Base-by-base conservation (phyloP, 2,113 vertebrate genomes). In the Misgurnus mizolepis region DNA sequence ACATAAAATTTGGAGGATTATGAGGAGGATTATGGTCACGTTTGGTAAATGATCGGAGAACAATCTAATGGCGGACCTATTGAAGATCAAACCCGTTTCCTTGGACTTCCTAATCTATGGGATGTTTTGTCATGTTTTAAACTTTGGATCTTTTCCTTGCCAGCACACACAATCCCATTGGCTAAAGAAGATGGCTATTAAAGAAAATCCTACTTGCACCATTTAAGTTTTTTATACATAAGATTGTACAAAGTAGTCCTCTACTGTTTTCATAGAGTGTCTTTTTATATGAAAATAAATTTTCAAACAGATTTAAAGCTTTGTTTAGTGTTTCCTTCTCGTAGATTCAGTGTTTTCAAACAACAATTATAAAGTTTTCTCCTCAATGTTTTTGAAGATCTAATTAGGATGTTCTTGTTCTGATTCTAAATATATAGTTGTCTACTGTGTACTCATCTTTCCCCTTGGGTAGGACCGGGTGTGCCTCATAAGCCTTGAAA, bases 251-350 rank as follows among this genome's bases (percentile, higher is more conserved):
- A 91, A 92, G 90, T 91, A 90, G 91, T 91, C 90, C 89, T 92
- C 88, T 92, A 89, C 90, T 91, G 91, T 93, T 92, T 93, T 93
- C 91, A 93, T 92, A 93, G 72, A 83, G 91, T 92, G 88, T 92
- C 86, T 92, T 88, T 93, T 93, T 89, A 91, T 92, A 93, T 92
- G 89, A 93, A 92, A 93, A 92, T 93, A 93, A 90, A 93, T 91
- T 91, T 92, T 91, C 88, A 91, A 91, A 91, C 87, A 79, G 87
- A 90, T 80, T 60, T 50, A 55, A 12, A 58, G 58, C 86, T 88
- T 78, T 49, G 60, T 64, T 10, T 14, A 58, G 41, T 66, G 39
- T 55, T 77, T 53, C 49, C n/a, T 72, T 34, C 8, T 53, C 8
- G 3, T 15, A 47, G 45, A 5, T 47, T 47, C 45, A 47, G 45